Evolutionary conservation across 2,113 vertebrate genomes (phyloP).

Genomic region (Amphilophus citrinellus): DNA sequence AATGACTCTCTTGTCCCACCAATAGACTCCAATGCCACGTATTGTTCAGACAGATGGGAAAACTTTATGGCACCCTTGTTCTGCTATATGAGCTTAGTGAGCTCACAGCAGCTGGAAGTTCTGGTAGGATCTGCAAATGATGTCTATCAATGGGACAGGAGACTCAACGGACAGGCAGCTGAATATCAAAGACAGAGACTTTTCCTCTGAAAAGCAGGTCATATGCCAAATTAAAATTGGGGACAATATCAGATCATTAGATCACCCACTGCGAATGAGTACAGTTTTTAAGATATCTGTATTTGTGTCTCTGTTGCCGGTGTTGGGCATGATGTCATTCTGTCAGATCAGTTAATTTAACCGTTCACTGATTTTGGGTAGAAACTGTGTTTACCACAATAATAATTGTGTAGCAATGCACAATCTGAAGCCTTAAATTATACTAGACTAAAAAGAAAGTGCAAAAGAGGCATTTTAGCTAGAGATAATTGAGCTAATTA

Average conservation of each 20-base stretch:
- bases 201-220: not conserved
- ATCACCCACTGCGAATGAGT: not conserved
- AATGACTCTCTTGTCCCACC: not conserved
- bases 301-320: not conserved
- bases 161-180: not conserved
- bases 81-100: not conserved
- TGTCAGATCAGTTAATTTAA: not conserved
- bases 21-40: not conserved
- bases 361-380: not conserved
- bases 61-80: not conserved
- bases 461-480: not conserved
- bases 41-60: not conserved
- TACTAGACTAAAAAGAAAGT: not conserved
- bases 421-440: not conserved
- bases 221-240: not conserved
- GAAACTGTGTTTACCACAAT: not conserved
- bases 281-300: not conserved
- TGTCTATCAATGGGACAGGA: not conserved
- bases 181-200: not conserved
- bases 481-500: not conserved
- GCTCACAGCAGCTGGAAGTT: not conserved
- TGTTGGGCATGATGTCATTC: not conserved
- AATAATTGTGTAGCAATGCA: not conserved
- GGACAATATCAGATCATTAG: not conserved
- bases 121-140: not conserved